Evolutionary conservation across 2,113 vertebrate species (phyloP).

Genomic region (Heloderma charlesbogerti): DNA sequence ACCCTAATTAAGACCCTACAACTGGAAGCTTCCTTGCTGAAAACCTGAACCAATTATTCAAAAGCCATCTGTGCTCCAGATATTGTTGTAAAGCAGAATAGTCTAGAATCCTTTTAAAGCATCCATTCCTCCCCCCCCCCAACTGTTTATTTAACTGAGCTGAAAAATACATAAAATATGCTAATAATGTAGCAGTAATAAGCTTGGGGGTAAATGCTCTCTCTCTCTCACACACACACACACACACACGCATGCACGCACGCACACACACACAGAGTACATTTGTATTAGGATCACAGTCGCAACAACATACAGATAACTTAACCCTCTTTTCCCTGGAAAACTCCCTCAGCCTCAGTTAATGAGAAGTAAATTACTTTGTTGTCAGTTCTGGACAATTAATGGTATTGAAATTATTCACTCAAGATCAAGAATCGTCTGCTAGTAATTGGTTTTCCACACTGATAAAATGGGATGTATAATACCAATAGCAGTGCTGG

Average conservation of each 20-base stretch:
- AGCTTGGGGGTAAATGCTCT: slow-evolving; percentile 46
- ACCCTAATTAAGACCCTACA: slow-evolving; percentile 22
- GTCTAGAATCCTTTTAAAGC: slow-evolving; percentile 64
- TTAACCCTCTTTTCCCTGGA: slow-evolving; percentile 68
- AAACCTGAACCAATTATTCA: slow-evolving; percentile 65
- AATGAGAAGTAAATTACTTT: slow-evolving; percentile 51
- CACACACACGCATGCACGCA: not conserved
- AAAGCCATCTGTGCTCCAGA: slow-evolving; percentile 56
- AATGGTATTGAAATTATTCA: slow-evolving; percentile 69
- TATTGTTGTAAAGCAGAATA: slow-evolving; percentile 62
- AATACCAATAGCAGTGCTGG: slow-evolving; percentile 21
- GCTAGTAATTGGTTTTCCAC: slow-evolving; percentile 69
- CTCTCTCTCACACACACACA: not conserved
- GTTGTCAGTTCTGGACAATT: slow-evolving; percentile 63
- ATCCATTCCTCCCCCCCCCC: slow-evolving; percentile 63
- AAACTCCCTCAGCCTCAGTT: slow-evolving; percentile 44
- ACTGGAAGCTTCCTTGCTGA: slow-evolving; percentile 41
- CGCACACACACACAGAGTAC: slow-evolving; percentile 42
- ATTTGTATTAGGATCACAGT: slow-evolving; percentile 72
- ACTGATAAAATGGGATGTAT: slow-evolving; percentile 61
- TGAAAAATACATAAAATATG: slow-evolving; percentile 73
- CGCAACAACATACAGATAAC: slow-evolving; percentile 64
- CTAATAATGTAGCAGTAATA: slow-evolving; percentile 68
- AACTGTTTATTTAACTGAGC: slow-evolving; percentile 72
- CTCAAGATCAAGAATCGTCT: slow-evolving; percentile 49